These are phyloP conservation scores for Hypotaenidia philippensis DNA, from an alignment of 2,797 vertebrate species.

Conservation along the genomic window DNA sequence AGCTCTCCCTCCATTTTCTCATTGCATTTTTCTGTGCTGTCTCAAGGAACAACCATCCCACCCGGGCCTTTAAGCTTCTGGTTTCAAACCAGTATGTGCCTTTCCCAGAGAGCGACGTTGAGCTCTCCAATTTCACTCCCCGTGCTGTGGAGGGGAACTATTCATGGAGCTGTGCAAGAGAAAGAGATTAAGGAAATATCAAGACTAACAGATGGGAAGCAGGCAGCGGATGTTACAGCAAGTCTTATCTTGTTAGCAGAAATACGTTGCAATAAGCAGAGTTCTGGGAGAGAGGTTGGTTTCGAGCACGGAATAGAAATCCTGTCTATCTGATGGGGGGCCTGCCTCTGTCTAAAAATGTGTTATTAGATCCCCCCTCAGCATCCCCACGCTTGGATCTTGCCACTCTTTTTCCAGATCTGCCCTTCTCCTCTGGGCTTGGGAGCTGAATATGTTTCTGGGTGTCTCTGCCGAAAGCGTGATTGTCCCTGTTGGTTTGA, in stretches of 20 bases:
- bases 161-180: constrained; percentile 42
- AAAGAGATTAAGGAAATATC: constrained; percentile 64
- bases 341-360: not conserved
- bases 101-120: not conserved
- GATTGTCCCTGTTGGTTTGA: not conserved
- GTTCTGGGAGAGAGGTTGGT: not conserved
- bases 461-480: not conserved
- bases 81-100: not conserved
- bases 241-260: constrained; percentile 63
- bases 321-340: not conserved
- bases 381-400: not conserved
- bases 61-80: constrained; percentile 19
- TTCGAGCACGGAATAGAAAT: not conserved
- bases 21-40: not conserved
- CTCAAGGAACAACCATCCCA: not conserved
- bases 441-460: not conserved
- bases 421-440: not conserved
- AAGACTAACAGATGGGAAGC: constrained; percentile 64
- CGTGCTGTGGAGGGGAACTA: constrained; percentile 4
- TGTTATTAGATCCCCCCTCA: not conserved
- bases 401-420: not conserved
- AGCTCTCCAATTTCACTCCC: constrained; percentile 23
- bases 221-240: constrained; percentile 62
- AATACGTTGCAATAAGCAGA: constrained; percentile 43
- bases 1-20: constrained; percentile 47